These are phyloP conservation scores for Patagioenas fasciata DNA, from an alignment of 2,113 vertebrate species.

Conservation along the genomic window DNA sequence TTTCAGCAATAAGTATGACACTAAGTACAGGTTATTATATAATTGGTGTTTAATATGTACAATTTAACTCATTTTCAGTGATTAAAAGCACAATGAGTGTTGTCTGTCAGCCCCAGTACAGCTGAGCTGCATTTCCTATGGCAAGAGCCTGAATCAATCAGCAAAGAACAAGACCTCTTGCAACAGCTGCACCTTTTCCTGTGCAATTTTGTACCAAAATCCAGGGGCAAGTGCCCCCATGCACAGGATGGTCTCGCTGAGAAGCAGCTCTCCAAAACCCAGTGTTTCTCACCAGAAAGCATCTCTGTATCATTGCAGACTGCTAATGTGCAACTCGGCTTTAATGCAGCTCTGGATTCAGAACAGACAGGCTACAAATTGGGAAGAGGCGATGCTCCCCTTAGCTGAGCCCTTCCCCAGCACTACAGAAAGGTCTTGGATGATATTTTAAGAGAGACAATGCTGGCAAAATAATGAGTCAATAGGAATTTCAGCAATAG, in stretches of 20 bases:
- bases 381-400: not conserved
- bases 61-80: conserved; percentile 70
- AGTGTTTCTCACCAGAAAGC: not conserved
- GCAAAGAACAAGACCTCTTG: not conserved
- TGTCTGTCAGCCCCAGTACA: conserved; percentile 64
- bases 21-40: conserved; percentile 67
- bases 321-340: not conserved
- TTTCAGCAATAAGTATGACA: conserved; percentile 44
- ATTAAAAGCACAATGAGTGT: conserved; percentile 62
- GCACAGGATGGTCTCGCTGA: rapidly evolving
- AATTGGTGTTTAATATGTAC: conserved; percentile 70
- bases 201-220: not conserved
- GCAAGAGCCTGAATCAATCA: conserved; percentile 48
- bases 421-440: not conserved
- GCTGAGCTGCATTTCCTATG: conserved; percentile 62
- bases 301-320: not conserved
- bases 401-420: not conserved
- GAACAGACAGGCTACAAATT: not conserved
- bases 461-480: not conserved
- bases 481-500: not conserved
- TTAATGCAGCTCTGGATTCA: rapidly evolving
- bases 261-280: not conserved
- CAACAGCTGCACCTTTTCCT: not conserved
- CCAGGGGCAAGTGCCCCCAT: not conserved
- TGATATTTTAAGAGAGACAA: not conserved